Evolutionary conservation across 92 coral and sea anemone genomes (phyloP).

Genomic region (Zoanthus sociatus): DNA sequence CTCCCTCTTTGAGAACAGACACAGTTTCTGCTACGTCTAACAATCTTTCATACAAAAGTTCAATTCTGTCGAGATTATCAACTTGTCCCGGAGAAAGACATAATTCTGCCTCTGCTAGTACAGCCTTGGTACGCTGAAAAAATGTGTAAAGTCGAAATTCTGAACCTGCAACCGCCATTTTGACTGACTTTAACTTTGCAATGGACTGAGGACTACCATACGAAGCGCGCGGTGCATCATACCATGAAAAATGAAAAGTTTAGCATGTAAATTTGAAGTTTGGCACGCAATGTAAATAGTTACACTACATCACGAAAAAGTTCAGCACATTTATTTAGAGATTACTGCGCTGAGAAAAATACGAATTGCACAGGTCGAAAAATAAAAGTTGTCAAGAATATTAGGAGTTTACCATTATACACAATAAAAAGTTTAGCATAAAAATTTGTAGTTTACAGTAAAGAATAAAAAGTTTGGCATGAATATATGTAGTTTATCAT

Average conservation of each 20-base stretch:
- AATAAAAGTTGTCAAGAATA: not conserved
- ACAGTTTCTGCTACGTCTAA: slow-evolving; percentile 70
- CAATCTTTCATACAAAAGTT: slow-evolving; percentile 61
- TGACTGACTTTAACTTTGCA: not conserved
- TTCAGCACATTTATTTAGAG: not conserved
- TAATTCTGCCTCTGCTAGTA: slow-evolving; percentile 65
- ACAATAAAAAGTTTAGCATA: not conserved
- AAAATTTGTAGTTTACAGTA: not conserved
- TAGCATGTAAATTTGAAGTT: not conserved
- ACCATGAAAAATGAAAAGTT: slow-evolving; percentile 36
- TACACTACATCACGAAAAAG: not conserved
- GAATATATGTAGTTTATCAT: not conserved
- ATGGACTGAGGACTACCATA: slow-evolving; percentile 21
- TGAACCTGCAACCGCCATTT: slow-evolving; percentile 61
- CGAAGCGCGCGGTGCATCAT: slow-evolving; percentile 57
- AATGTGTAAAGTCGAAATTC: slow-evolving; percentile 53
- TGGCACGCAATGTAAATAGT: not conserved
- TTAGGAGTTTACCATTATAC: not conserved
- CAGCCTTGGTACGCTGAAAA: slow-evolving; percentile 61
- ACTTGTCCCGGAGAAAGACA: slow-evolving; percentile 37
- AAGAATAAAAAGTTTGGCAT: not conserved
- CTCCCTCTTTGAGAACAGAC: slow-evolving; percentile 64
- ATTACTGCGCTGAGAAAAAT: not conserved
- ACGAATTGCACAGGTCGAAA: not conserved
- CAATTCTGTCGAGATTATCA: slow-evolving; percentile 51